Conservation (phyloP, 2,888 invertebrate genomes). For the Lasioglossum oenotherae region DNA sequence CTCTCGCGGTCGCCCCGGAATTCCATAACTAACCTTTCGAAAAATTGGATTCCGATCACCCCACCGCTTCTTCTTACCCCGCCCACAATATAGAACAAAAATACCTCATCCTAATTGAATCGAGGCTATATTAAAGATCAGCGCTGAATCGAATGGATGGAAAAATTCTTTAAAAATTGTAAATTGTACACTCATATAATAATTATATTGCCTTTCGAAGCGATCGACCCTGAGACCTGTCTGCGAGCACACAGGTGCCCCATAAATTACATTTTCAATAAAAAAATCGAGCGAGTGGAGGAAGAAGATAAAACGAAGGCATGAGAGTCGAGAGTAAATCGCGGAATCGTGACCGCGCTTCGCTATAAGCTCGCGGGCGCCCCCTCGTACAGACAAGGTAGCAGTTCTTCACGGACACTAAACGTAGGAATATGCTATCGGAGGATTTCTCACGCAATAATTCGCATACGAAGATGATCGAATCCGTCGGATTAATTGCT, state of each 20-base stretch:
- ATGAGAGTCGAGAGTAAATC: not conserved
- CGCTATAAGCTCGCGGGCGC: not conserved
- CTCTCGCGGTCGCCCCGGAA: not conserved
- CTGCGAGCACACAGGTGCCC: not conserved
- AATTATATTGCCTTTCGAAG: too few relatives aligned
- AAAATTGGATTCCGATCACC: constrained; percentile 10
- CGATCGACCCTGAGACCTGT: not conserved
- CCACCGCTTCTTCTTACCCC: not conserved
- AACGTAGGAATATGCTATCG: not conserved
- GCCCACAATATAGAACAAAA: not conserved
- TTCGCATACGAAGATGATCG: constrained; percentile 3
- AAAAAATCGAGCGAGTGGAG: not conserved
- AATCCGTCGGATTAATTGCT: not conserved
- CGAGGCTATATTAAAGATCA: not conserved
- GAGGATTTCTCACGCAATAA: not conserved
- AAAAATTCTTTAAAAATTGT: not conserved
- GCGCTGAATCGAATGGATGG: too few relatives aligned
- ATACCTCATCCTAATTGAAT: not conserved
- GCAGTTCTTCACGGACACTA: not conserved
- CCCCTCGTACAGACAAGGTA: not conserved
- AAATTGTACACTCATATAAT: not conserved
- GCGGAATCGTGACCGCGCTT: not conserved
- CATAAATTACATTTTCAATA: not conserved
- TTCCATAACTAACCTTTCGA: not conserved
- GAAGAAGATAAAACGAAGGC: not conserved